phyloP scores from a whole-genome alignment of 1,140 invertebrate genomes.

The Eumeta japonica region DNA sequence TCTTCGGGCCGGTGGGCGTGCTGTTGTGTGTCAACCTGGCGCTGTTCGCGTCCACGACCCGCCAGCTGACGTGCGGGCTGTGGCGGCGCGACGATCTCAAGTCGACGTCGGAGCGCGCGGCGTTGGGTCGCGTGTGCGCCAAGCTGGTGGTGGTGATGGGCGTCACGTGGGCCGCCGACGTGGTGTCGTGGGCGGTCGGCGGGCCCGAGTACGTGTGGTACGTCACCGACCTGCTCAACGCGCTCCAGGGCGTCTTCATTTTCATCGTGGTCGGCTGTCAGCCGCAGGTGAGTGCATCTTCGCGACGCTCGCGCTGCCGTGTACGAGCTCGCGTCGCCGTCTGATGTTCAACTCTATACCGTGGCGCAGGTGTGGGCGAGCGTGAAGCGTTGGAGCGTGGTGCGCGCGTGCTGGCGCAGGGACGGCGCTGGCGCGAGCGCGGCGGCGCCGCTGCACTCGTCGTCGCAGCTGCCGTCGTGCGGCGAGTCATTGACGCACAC shows the following conservation, averaged over 20 bases:
- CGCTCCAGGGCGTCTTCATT: constrained; percentile 83
- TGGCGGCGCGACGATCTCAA: constrained; percentile 86
- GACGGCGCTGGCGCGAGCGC: constrained; percentile 48
- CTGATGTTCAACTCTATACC: constrained; percentile 1
- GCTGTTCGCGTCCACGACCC: constrained; percentile 76
- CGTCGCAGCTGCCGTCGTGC: constrained; percentile 63
- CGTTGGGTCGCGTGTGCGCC: constrained; percentile 75
- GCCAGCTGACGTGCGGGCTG: constrained; percentile 80
- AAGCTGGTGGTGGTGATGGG: constrained; percentile 86
- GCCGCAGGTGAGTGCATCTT: constrained; percentile 64
- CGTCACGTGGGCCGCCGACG: constrained; percentile 80
- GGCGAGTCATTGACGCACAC: constrained; percentile 73
- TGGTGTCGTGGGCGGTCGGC: constrained; percentile 71
- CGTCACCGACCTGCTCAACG: constrained; percentile 77
- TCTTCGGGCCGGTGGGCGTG: constrained; percentile 77
- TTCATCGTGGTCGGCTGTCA: constrained; percentile 86
- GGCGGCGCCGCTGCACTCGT: not conserved
- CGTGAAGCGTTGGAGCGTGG: constrained; percentile 64
- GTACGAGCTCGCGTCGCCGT: too few relatives aligned
- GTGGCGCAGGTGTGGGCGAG: constrained; percentile 62
- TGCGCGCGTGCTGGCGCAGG: constrained; percentile 61
- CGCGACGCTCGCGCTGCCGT: constrained; percentile 24
- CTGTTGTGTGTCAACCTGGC: constrained; percentile 73
- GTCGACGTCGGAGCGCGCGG: constrained; percentile 79
- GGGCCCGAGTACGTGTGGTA: constrained; percentile 78